Base-by-base conservation (phyloP, 2,888 invertebrate genomes). In the Ormyrus pomaceus region DNA sequence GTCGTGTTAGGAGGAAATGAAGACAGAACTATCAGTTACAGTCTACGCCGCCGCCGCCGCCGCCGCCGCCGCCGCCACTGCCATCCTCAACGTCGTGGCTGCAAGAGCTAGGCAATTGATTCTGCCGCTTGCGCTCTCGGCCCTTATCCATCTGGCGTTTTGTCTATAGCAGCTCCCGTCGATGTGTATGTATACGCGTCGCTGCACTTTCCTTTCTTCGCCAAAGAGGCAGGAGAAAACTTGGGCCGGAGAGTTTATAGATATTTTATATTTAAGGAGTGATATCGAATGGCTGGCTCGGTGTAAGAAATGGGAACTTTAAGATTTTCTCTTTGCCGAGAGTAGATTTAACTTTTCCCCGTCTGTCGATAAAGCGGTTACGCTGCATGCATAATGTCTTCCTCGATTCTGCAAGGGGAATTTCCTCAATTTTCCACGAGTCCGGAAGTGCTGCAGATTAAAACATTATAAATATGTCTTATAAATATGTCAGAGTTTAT, bases 21-120 rank as follows among this genome's bases (percentile, higher is more conserved):
- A 87, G 87, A 86, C 85, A 84, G 86, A 85, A 83, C 85, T 87
- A 87, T 87, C 87, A 86, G 86, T 87, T 87, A 87, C 87, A 87
- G 84, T 85, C 86, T 85, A 84, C 85, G 85, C 11, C 56, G 65
- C 13, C 65, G 48, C n/a, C 9, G 62, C 13, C 46, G 65, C 6
- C 56, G 55, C 8, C 64, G 72, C 6, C 13, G 11, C 6, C 45
- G 51, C 45, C 34, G 34, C 34, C 45, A 61, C 45, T 3, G 34
- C 34, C 34, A 34, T 34, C 34, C 34, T 34, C 34, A 3, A 34
- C 34, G 34, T 34, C 34, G 34, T 3, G 34, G 34, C 34, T 34
- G 34, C 34, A 34, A 34, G 34, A 34, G 34, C 34, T 86, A 86
- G 86, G 86, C 86, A 87, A 87, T 88, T 86, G 86, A 86, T 87